Evolutionary conservation across 2,113 vertebrate genomes (phyloP).

Genomic region (Rhynchomys soricoides): DNA sequence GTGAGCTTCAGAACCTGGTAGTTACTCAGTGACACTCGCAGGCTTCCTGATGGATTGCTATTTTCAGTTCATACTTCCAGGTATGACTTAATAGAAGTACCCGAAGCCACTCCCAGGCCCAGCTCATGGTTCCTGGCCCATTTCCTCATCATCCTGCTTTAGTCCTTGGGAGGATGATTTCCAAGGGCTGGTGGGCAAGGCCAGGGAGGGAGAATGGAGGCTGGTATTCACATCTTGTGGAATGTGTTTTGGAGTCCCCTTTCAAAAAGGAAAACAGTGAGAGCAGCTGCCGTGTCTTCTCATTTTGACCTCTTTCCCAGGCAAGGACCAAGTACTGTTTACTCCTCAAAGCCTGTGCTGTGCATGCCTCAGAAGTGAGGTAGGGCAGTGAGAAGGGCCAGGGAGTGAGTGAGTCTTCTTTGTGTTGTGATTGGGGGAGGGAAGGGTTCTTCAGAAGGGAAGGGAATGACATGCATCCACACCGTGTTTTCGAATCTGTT

Average conservation of each 20-base stretch:
- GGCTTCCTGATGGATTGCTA: neutral
- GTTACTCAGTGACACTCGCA: neutral
- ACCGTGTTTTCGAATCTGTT: neutral
- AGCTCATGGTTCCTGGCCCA: neutral
- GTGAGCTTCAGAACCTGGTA: neutral
- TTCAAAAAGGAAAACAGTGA: neutral
- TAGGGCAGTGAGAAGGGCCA: neutral
- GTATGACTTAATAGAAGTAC: neutral
- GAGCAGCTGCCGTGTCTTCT: neutral
- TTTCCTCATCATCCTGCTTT: neutral
- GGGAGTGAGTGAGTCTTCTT: neutral
- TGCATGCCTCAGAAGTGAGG: neutral
- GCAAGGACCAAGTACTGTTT: neutral
- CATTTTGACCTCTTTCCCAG: neutral
- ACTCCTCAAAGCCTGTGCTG: slow-evolving; percentile 28
- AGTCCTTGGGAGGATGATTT: neutral
- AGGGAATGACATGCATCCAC: neutral
- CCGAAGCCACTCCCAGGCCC: neutral
- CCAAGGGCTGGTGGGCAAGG: neutral
- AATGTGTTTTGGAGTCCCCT: neutral
- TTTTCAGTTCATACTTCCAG: neutral
- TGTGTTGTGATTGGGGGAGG: neutral
- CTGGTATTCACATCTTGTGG: neutral
- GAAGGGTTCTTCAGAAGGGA: neutral
- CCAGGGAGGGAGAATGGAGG: no score